Evolutionary conservation across 2,797 vertebrate species (phyloP), one percentile per base, ranked within the genome.

Genomic region (Chelmon rostratus): DNA sequence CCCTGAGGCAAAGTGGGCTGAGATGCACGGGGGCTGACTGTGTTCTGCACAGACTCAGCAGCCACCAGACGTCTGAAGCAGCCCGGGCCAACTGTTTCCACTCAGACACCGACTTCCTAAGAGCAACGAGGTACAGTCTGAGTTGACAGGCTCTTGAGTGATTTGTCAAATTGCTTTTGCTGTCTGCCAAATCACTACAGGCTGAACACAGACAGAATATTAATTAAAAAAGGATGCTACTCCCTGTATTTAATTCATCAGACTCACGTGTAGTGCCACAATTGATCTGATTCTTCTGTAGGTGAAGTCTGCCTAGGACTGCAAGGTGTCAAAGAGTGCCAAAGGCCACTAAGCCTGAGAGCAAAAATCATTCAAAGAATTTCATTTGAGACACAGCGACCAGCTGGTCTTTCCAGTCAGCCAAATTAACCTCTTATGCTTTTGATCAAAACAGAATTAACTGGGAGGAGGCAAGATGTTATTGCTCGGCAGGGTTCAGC

Each of bases 391-490:
- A 86, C 80, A 75, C 77, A 76, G 76, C 82, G 87, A 87, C 93
- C 94, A 94, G 92, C 91, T 95, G 94, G 87, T 91, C 78, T 69
- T 81, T 73, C 67, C 76, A 86, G 85, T 79, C 84, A 78, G 88
- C 92, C 87, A 93, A 91, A 94, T 92, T 82, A 92, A 91, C 91
- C 90, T 88, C 88, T 82, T 58, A 57, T 87, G 87, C 78, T 94
- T 95, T 94, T 93, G 92, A 94, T 94, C 86, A 92, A 95, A 95
- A 95, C 86, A 92, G 91, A 91, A 94, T 92, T 91, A 93, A 90
- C 82, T 77, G 69, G 86, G 71, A 78, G 86, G 86, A 88, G 85
- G 88, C 78, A 85, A 86, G 86, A 93, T 88, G 75, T 84, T 89
- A 89, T 85, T 85, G 85, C 91, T 82, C 89, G 92, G 91, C 88